Conservation (phyloP, 35 echinoderm and acorn worm species). For the Ophioderma brevispina region DNA sequence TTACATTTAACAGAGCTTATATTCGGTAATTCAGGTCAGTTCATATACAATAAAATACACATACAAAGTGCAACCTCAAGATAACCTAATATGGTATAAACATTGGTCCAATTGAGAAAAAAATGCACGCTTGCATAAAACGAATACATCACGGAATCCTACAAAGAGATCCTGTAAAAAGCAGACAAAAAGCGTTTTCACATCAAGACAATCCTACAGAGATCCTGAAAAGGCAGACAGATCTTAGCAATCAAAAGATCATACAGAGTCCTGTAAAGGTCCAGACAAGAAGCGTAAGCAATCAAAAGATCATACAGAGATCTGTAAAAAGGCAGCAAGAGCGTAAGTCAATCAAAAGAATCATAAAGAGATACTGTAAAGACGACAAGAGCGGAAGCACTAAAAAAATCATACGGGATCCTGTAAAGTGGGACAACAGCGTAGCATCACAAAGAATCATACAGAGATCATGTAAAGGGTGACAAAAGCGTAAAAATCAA, state of each 20-base stretch:
- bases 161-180: not conserved
- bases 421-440: too few relatives aligned
- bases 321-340: not conserved
- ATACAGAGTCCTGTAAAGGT: not conserved
- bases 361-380: too few relatives aligned
- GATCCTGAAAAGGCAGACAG: not conserved
- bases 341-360: not conserved
- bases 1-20: not conserved
- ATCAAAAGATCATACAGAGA: not conserved
- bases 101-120: not conserved
- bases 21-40: not conserved
- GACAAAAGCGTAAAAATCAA: not conserved
- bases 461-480: not conserved
- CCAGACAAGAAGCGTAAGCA: not conserved
- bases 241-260: not conserved
- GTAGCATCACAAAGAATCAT: not conserved
- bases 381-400: too few relatives aligned
- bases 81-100: not conserved
- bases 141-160: too few relatives aligned
- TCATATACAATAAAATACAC: not conserved
- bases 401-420: too few relatives aligned
- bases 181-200: not conserved
- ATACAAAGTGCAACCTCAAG: not conserved
- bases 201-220: not conserved
- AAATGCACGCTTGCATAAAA: not conserved